A percentile compares a stretch with the other conserved stretches of the same genome.
These are phyloP conservation scores for Cyclargus thomasi DNA, from an alignment of 1,140 invertebrate species.

Conservation along the genomic window DNA sequence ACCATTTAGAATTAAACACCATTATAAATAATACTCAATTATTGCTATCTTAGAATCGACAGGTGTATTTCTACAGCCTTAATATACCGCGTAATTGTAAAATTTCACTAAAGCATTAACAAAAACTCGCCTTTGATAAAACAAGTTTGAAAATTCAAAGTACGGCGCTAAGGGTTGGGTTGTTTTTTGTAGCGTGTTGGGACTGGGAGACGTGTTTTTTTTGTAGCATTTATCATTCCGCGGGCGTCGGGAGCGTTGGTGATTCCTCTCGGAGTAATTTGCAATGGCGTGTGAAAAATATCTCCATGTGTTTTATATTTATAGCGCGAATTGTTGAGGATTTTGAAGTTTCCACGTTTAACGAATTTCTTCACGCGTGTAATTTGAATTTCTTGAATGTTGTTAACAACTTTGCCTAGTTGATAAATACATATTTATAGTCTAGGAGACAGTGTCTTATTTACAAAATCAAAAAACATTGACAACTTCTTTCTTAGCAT, in stretches of 20 bases:
- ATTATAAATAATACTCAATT: background rate
- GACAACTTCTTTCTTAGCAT: too few relatives aligned
- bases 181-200: conserved; percentile 18
- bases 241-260: conserved; percentile 45
- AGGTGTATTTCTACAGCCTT: background rate
- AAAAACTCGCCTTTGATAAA: background rate
- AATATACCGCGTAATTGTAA: background rate
- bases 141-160: conserved; percentile 24
- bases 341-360: conserved; percentile 3
- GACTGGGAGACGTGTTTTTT: background rate
- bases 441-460: too few relatives aligned
- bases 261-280: conserved; percentile 48
- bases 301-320: conserved; percentile 26
- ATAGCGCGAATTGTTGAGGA: conserved; percentile 4
- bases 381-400: background rate
- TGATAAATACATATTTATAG: too few relatives aligned
- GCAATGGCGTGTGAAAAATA: conserved; percentile 60
- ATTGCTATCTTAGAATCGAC: background rate
- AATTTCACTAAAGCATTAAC: background rate
- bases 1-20: background rate
- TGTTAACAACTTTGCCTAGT: background rate
- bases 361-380: background rate
- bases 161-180: conserved; percentile 24
- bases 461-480: too few relatives aligned
- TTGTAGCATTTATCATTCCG: conserved; percentile 44